These are phyloP conservation scores for Psittacara wagleri DNA, from an alignment of 2,113 vertebrate species.

Conservation along the genomic window DNA sequence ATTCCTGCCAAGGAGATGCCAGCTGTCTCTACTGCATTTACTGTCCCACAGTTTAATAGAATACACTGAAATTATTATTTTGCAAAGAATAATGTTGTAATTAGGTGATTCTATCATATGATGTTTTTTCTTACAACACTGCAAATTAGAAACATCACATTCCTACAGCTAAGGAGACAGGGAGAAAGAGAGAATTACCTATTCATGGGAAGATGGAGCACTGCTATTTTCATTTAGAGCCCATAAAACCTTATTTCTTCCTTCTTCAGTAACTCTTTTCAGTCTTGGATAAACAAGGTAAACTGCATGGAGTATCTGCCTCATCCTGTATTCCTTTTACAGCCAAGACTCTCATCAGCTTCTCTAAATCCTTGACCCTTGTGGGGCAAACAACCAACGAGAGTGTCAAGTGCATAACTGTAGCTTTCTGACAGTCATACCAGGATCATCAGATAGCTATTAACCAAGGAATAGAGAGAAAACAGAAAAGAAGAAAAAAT, in stretches of 20 bases:
- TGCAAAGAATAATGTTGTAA: not conserved
- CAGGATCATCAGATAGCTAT: not conserved
- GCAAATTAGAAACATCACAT: not conserved
- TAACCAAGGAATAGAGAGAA: not conserved
- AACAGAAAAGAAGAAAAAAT: not conserved
- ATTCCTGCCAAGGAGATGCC: not conserved
- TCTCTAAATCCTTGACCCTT: slow-evolving; percentile 1
- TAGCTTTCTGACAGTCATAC: not conserved
- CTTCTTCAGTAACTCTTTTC: not conserved
- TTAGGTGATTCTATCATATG: not conserved
- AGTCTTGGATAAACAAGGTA: not conserved
- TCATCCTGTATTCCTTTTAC: slow-evolving; percentile 4
- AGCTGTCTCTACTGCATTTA: not conserved
- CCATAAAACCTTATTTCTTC: not conserved
- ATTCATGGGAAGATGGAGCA: not conserved
- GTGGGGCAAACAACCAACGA: not conserved
- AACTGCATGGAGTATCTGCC: not conserved
- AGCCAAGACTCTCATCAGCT: not conserved
- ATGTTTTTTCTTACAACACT: not conserved
- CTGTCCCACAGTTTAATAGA: not conserved
- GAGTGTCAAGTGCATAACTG: not conserved
- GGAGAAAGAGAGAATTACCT: not conserved
- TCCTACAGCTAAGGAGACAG: not conserved
- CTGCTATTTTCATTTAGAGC: not conserved
- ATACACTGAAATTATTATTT: not conserved